Evolutionary conservation across 2,888 invertebrate species (phyloP), one percentile per base, ranked within the genome.

Genomic region (Hedya salicella): DNA sequence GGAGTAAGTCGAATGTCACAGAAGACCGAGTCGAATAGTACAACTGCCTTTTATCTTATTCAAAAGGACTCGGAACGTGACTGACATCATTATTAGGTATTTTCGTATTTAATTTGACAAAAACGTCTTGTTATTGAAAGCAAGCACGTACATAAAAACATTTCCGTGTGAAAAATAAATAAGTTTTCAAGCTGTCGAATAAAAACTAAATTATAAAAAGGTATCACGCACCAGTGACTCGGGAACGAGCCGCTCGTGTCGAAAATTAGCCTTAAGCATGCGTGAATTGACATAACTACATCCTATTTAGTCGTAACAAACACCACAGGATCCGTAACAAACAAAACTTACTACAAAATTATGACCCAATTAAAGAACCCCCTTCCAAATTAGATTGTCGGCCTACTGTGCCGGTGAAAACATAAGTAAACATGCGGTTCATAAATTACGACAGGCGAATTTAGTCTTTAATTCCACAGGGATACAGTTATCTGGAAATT

Each of bases 351-450:
- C 69, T 56, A 70, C 73, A 70, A 76, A 80, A 80, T 81, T 78
- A 80, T 75, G 71, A 75, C 70, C 75, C 76, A 80, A 81, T 82
- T 82, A 80, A 77, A 77, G 73, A 76, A 73, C 75, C 76, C 77
- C 73, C 75, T 78, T 71, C 73, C 77, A 80, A 66, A 83, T 82
- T 79, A 79, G 81, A 79, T 76, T 74, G 75, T 76, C 74, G 70
- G 73, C 63, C 72, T 65, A 73, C 69, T 75, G 69, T 70, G 70
- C 61, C 62, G 57, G 68, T 67, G 64, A 48, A 65, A 69, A 60
- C 67, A 52, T 61, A 66, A 56, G 69, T 72, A 61, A 50, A 67
- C 64, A 69, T 61, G 61, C 54, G 54, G 54, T 60, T 40, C 39
- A 60, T 30, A 39, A 54, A 66, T 61, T 40, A 48, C 53, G 48